These are phyloP conservation scores for Paramormyrops hopkinsi DNA, from an alignment of 2,797 vertebrate genomes.

Conservation along the genomic window DNA sequence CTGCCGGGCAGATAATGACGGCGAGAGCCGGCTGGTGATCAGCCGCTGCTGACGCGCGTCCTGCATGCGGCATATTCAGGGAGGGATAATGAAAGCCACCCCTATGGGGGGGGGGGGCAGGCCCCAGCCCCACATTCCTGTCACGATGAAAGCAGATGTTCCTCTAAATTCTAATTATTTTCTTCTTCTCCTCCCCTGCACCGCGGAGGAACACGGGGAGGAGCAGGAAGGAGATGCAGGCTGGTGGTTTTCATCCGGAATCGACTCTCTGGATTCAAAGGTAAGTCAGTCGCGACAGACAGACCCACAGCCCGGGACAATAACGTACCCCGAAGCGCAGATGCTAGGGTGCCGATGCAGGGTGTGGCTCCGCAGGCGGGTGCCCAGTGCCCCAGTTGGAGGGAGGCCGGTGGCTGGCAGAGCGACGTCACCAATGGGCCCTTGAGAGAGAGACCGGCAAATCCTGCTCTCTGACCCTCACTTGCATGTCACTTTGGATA, in stretches of 20 bases:
- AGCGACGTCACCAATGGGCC: background rate
- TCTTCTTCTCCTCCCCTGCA: constrained; percentile 7
- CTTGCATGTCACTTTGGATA: background rate
- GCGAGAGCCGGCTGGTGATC: background rate
- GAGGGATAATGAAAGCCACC: constrained; percentile 29
- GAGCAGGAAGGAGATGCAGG: background rate
- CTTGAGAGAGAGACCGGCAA: background rate
- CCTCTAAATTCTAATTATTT: constrained; percentile 26
- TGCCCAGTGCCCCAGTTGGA: background rate
- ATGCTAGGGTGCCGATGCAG: background rate
- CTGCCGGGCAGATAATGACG: background rate
- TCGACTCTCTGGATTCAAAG: background rate
- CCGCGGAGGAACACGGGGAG: background rate
- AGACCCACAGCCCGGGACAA: background rate
- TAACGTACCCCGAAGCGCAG: background rate
- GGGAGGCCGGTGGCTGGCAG: background rate
- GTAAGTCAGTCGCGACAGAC: background rate
- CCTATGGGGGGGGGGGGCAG: constrained; percentile 10
- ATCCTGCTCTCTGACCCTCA: background rate
- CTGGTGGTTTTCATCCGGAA: background rate
- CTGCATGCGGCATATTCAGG: background rate
- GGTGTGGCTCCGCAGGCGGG: background rate
- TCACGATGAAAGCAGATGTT: constrained; percentile 39
- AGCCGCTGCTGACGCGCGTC: background rate
- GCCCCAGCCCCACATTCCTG: constrained; percentile 30